phyloP scores from a whole-genome alignment of 2,888 invertebrate species.

The Xiphydria camelus region DNA sequence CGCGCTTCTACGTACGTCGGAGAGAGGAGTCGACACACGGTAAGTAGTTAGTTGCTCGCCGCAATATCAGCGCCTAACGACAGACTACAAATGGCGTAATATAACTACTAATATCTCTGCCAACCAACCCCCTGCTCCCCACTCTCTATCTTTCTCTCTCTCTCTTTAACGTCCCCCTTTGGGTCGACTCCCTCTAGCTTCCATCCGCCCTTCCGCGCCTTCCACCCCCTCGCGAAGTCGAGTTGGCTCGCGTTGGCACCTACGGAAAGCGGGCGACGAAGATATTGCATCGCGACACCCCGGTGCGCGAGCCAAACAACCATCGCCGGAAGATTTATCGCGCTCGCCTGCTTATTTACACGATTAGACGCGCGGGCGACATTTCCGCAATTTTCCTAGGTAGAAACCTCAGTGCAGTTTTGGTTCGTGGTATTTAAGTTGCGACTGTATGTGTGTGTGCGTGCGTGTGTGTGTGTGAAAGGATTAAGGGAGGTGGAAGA shows the following conservation, averaged over 20 bases:
- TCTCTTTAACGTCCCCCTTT: no score
- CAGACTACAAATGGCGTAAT: slow-evolving; percentile 30
- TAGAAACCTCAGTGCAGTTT: no score
- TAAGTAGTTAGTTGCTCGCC: background rate
- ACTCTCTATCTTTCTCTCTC: slow-evolving; percentile 4
- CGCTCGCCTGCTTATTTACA: no score
- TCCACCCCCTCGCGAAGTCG: slow-evolving; percentile 18
- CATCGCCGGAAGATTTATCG: no score
- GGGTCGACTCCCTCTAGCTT: slow-evolving; percentile 6
- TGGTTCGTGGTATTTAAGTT: no score
- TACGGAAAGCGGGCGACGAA: no score
- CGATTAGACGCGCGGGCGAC: no score
- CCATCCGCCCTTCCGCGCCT: slow-evolving; percentile 4
- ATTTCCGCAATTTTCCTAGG: no score
- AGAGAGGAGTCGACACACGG: no score
- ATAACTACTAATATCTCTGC: slow-evolving; percentile 32
- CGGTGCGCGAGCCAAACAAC: no score
- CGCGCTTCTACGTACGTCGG: no score
- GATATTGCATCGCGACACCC: slow-evolving; percentile 16
- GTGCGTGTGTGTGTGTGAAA: slow-evolving; percentile 3
- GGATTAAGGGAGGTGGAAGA: background rate
- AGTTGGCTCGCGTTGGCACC: background rate
- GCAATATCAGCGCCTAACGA: slow-evolving; percentile 18
- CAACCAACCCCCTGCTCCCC: slow-evolving; percentile 10
- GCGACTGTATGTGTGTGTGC: background rate